Evolutionary conservation across 2,888 invertebrate genomes (phyloP).

Genomic region (Electrophaes corylata): DNA sequence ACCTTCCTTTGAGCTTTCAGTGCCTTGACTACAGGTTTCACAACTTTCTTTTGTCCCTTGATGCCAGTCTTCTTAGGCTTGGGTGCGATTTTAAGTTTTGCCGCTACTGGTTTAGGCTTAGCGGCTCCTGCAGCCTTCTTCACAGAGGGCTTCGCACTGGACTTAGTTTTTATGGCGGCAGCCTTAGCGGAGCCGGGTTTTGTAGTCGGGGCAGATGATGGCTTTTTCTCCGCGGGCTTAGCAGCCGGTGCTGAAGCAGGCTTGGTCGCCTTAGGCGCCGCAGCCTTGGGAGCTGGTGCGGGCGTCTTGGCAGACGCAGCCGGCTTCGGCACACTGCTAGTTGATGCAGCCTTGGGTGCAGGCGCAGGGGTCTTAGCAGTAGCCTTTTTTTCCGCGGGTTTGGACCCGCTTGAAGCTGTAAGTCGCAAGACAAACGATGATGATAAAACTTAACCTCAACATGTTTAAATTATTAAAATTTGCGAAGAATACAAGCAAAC

Average conservation of each 20-base stretch:
- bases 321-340: conserved; percentile 63
- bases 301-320: conserved; percentile 71
- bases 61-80: conserved; percentile 84
- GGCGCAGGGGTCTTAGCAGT: conserved; percentile 76
- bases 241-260: conserved; percentile 77
- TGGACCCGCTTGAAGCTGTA: conserved; percentile 68
- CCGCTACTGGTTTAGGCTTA: conserved; percentile 76
- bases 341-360: conserved; percentile 70
- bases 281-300: conserved; percentile 75
- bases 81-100: conserved; percentile 80
- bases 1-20: conserved; percentile 95
- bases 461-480: conserved; percentile 1
- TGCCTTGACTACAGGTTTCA: conserved; percentile 88
- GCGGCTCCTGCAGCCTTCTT: conserved; percentile 80
- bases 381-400: conserved; percentile 77
- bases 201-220: conserved; percentile 67
- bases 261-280: conserved; percentile 74
- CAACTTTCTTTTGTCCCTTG: conserved; percentile 81
- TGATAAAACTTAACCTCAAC: conserved; percentile 52
- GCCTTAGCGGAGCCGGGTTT: conserved; percentile 83
- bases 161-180: conserved; percentile 77
- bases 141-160: conserved; percentile 78
- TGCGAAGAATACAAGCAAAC: neutral
- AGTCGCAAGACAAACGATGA: conserved; percentile 12
- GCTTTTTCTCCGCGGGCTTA: conserved; percentile 76